These are phyloP conservation scores for Pantherophis guttatus DNA, from an alignment of 2,113 vertebrate species.

Conservation along the genomic window DNA sequence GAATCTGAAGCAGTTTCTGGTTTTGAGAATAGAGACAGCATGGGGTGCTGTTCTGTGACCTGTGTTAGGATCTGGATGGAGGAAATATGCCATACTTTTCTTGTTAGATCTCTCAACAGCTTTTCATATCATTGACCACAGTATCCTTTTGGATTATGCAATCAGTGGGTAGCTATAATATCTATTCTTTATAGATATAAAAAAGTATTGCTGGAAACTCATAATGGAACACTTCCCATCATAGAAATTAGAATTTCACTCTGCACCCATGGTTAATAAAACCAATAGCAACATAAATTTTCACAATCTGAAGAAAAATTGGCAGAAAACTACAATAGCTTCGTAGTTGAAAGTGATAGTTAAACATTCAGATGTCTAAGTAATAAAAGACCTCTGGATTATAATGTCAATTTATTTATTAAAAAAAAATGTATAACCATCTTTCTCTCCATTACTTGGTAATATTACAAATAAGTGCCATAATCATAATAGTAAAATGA, in stretches of 20 bases:
- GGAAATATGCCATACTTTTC: not conserved
- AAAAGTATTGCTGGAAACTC: not conserved
- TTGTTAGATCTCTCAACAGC: not conserved
- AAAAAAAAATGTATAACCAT: not conserved
- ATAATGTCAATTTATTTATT: not conserved
- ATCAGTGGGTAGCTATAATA: not conserved
- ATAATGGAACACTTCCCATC: not conserved
- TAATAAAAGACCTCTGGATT: not conserved
- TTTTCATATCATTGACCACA: not conserved
- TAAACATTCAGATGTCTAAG: not conserved
- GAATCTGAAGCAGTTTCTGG: not conserved
- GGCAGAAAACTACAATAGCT: not conserved
- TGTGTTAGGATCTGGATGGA: not conserved
- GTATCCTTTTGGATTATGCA: not conserved
- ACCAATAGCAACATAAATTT: not conserved
- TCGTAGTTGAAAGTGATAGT: not conserved
- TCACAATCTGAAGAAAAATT: not conserved
- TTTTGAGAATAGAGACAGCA: not conserved
- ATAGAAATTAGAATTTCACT: not conserved
- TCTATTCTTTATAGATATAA: not conserved
- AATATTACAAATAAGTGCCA: not conserved
- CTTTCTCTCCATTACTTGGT: not conserved
- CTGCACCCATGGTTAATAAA: not conserved
- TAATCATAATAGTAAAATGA: not conserved
- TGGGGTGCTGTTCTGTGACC: not conserved